Conservation (phyloP, 2,888 invertebrate genomes). For the Azorinus chamasolen region DNA sequence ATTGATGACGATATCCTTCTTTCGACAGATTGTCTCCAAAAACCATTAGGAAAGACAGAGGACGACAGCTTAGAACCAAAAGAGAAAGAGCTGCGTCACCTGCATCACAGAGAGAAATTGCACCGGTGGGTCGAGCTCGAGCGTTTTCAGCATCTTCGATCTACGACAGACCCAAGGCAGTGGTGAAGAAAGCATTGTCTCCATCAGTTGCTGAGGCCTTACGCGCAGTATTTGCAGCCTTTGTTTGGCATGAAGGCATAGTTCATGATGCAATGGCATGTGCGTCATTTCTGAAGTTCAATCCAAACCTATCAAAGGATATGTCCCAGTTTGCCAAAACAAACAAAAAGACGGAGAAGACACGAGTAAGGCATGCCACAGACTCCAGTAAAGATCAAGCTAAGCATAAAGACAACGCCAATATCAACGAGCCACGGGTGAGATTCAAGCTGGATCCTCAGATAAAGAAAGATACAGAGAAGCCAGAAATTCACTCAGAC, state of each 20-base stretch:
- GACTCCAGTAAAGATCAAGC: slow-evolving; percentile 78
- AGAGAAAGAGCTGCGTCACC: slow-evolving; percentile 85
- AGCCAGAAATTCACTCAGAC: slow-evolving; percentile 64
- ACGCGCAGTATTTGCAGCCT: slow-evolving; percentile 97
- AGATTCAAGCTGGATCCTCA: slow-evolving; percentile 79
- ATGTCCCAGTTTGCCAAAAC: slow-evolving; percentile 80
- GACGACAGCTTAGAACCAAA: slow-evolving; percentile 86
- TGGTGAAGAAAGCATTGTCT: slow-evolving; percentile 93
- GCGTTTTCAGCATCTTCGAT: slow-evolving; percentile 79
- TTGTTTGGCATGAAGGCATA: slow-evolving; percentile 98
- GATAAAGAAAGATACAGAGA: slow-evolving; percentile 58
- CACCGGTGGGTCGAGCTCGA: slow-evolving; percentile 73
- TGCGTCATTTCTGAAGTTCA: slow-evolving; percentile 97
- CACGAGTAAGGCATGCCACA: slow-evolving; percentile 78
- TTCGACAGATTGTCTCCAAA: slow-evolving; percentile 85
- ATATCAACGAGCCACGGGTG: slow-evolving; percentile 80
- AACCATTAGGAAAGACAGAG: slow-evolving; percentile 88
- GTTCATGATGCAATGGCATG: slow-evolving; percentile 99
- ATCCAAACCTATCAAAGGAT: slow-evolving; percentile 85
- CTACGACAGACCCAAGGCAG: slow-evolving; percentile 80
- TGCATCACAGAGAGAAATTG: slow-evolving; percentile 81
- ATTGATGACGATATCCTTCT: background rate
- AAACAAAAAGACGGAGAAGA: slow-evolving; percentile 67
- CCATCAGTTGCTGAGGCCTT: slow-evolving; percentile 97
- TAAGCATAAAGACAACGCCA: slow-evolving; percentile 68